Percentiles rank a stretch among this genome's conserved stretches.
phyloP scores from a whole-genome alignment of 2,888 invertebrate genomes.

The Stictocephala bisonia region DNA sequence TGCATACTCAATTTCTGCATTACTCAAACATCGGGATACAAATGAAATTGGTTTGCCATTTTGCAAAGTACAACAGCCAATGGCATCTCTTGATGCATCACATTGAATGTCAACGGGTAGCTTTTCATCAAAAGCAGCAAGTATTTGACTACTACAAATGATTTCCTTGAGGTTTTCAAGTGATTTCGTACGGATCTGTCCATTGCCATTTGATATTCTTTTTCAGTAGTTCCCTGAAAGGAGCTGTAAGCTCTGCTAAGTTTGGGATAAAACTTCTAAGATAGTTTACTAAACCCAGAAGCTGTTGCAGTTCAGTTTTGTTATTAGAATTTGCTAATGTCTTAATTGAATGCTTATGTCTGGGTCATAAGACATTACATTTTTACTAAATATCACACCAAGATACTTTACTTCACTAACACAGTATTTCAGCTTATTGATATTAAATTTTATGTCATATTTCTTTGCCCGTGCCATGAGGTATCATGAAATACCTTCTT shows the following conservation, averaged over 20 bases:
- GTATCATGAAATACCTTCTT: conserved; percentile 12
- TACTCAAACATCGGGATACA: conserved; percentile 39
- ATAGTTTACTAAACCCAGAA: background rate
- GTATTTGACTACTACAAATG: conserved; percentile 1
- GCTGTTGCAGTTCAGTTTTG: background rate
- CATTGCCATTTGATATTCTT: conserved; percentile 13
- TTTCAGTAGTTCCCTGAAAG: background rate
- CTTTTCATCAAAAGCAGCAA: background rate
- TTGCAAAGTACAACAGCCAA: conserved; percentile 45
- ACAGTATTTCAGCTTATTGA: conserved; percentile 4
- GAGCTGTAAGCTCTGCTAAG: background rate
- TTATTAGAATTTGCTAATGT: background rate
- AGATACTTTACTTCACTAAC: conserved; percentile 2
- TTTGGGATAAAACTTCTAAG: conserved; percentile 13
- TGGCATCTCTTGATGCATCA: conserved; percentile 33
- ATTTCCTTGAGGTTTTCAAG: background rate
- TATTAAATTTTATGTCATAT: conserved; percentile 6
- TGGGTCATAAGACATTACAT: conserved; percentile 7
- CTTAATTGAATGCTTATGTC: background rate
- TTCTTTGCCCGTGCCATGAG: background rate
- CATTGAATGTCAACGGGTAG: background rate
- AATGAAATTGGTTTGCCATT: conserved; percentile 45
- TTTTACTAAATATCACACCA: conserved; percentile 1
- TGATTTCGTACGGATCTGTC: background rate
- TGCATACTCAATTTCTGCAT: conserved; percentile 52